Evolutionary conservation across 2,888 invertebrate species (phyloP), one percentile per base, ranked within the genome.

Genomic region (Orthosia incerta): DNA sequence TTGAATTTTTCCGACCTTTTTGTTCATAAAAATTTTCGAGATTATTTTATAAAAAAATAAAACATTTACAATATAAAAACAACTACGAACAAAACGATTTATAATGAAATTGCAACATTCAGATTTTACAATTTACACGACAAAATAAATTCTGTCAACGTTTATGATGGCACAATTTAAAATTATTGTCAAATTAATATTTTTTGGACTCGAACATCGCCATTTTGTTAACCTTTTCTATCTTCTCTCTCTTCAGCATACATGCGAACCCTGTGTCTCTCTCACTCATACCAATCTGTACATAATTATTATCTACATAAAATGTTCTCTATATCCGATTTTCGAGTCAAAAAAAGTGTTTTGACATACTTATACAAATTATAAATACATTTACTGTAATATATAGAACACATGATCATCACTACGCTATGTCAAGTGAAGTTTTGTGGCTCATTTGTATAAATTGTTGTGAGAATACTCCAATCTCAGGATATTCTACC

Each of bases 111-210:
- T 77, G 73, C 39, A 80, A 84, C 68, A 64, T 76, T 82, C 39
- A 62, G 62, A 74, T 79, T 78, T 71, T 73, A 86, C 61, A 87
- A 81, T 83, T 83, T 75, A 80, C 59, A 76, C 56, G 83, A 87
- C 77, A 81, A 82, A 80, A 78, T 75, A 67, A 74, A 77, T 68
- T 75, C 62, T 67, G 71, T 79, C 76, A 75, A 79, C 74, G 80
- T 78, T 64, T 78, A 76, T 61, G 76, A 88, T 89, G 89, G 89
- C 89, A 89, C 89, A 63, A 85, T 81, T 83, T 55, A 61, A 83
- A 65, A 70, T 63, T 67, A 74, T 61, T 61, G 45, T 72, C 75
- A 71, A 81, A 74, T 59, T 0, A 61, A 5, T 50, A 18, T 61
- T 79, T 68, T 74, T 74, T 71, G 75, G 80, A 81, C 80, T 80